Evolutionary conservation across 2,888 invertebrate species (phyloP).

Genomic region (Seira musarum): DNA sequence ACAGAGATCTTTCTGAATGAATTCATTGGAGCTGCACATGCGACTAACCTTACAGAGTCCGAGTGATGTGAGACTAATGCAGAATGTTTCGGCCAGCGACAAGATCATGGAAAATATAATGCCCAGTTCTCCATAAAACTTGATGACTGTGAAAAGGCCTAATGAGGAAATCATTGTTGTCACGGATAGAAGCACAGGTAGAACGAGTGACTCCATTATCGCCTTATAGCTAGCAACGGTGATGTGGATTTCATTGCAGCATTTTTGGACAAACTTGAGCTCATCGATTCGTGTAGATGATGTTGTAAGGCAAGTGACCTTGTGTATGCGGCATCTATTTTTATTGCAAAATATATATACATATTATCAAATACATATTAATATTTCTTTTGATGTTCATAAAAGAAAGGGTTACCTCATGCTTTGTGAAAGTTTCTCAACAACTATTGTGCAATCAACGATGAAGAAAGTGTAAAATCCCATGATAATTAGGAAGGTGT

Average conservation of each 20-base stretch:
- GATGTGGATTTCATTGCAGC: conserved; percentile 55
- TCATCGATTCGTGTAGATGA: conserved; percentile 46
- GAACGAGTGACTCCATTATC: conserved; percentile 55
- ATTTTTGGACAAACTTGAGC: conserved; percentile 44
- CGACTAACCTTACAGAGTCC: conserved; percentile 48
- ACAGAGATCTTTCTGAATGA: conserved; percentile 51
- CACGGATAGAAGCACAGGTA: conserved; percentile 55
- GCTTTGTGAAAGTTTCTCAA: conserved; percentile 54
- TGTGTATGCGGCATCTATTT: conserved; percentile 42
- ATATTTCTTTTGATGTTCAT: not conserved
- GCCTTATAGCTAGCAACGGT: conserved; percentile 45
- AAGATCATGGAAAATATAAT: conserved; percentile 55
- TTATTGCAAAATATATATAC: not conserved
- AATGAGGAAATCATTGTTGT: conserved; percentile 57
- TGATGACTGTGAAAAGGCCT: conserved; percentile 56
- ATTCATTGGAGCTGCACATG: conserved; percentile 44
- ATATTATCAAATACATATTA: not conserved
- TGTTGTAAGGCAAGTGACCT: conserved; percentile 32
- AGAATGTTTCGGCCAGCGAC: conserved; percentile 52
- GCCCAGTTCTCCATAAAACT: conserved; percentile 56
- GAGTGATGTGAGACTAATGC: conserved; percentile 51
- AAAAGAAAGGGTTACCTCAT: conserved; percentile 46
- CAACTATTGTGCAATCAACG: conserved; percentile 56
- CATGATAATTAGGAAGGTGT: conserved; percentile 51
- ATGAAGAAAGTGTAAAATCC: conserved; percentile 57